Evolutionary conservation across 1,140 invertebrate species (phyloP).

Genomic region (Drosophila leontia): DNA sequence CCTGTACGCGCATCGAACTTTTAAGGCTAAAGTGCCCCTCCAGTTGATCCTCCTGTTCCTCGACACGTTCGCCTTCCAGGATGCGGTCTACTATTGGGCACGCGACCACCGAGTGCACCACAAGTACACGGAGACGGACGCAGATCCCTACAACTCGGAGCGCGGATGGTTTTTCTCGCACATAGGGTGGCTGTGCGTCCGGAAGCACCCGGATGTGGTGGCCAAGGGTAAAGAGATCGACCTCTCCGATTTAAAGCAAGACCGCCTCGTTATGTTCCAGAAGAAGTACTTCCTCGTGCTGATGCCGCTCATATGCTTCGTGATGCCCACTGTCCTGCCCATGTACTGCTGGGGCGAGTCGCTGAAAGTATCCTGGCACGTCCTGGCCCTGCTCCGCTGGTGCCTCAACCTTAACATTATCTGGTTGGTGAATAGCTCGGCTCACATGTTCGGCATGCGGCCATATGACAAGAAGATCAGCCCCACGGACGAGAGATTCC

Average conservation of each 20-base stretch:
- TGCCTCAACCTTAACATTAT: slow-evolving; percentile 95
- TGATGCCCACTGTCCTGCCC: slow-evolving; percentile 93
- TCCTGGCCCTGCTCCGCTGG: slow-evolving; percentile 94
- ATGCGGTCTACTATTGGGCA: slow-evolving; percentile 95
- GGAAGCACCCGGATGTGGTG: slow-evolving; percentile 95
- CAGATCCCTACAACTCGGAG: slow-evolving; percentile 97
- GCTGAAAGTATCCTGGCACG: slow-evolving; percentile 91
- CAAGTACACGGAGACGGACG: slow-evolving; percentile 97
- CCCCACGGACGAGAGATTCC: slow-evolving; percentile 89
- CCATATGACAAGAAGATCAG: slow-evolving; percentile 96
- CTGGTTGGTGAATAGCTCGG: slow-evolving; percentile 97
- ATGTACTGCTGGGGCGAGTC: slow-evolving; percentile 94
- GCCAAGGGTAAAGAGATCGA: slow-evolving; percentile 94
- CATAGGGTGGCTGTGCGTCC: slow-evolving; percentile 95
- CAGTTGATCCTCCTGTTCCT: slow-evolving; percentile 90
- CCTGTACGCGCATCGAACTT: slow-evolving; percentile 96
- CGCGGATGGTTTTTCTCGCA: slow-evolving; percentile 98
- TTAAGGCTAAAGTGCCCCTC: slow-evolving; percentile 95
- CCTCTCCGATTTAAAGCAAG: slow-evolving; percentile 93
- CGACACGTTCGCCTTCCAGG: slow-evolving; percentile 95
- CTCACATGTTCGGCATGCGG: slow-evolving; percentile 95
- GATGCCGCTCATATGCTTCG: slow-evolving; percentile 93
- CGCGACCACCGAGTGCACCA: slow-evolving; percentile 98
- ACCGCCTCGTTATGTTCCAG: slow-evolving; percentile 95
- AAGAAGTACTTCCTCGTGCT: slow-evolving; percentile 93